These are phyloP conservation scores for Gastrophryne carolinensis DNA, from an alignment of 2,797 vertebrate genomes.

Conservation along the genomic window DNA sequence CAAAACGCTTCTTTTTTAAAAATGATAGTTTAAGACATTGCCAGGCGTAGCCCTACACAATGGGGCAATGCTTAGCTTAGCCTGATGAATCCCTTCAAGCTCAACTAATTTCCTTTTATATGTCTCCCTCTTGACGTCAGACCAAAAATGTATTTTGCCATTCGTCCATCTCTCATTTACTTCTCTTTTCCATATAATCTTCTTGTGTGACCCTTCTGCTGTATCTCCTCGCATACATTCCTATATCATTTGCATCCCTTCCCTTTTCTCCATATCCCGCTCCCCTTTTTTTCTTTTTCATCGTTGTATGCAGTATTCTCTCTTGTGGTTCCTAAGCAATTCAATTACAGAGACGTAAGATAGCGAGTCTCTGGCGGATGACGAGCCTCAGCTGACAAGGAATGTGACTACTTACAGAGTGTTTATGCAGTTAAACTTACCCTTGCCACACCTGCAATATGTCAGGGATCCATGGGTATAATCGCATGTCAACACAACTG, in stretches of 20 bases:
- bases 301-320: constrained; percentile 56
- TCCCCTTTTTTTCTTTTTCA: constrained; percentile 15
- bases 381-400: constrained; percentile 90
- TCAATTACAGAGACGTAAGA: constrained; percentile 97
- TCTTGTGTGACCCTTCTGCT: not conserved
- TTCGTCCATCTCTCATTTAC: too few species aligned
- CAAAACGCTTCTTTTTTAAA: too few species aligned
- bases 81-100: too few species aligned
- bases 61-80: too few species aligned
- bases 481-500: not conserved
- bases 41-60: too few species aligned
- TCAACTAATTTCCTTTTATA: too few species aligned
- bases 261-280: constrained; percentile 2
- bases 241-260: constrained; percentile 12
- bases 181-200: not conserved
- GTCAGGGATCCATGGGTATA: constrained; percentile 49
- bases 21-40: too few species aligned
- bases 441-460: constrained; percentile 89
- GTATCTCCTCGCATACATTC: not conserved
- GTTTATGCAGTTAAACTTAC: constrained; percentile 99
- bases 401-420: constrained; percentile 98
- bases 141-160: too few species aligned
- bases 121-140: not conserved
- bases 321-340: constrained; percentile 90
- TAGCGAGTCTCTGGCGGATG: constrained; percentile 89